These are phyloP conservation scores for Blastobasis adustella DNA, from an alignment of 2,888 invertebrate species.

Conservation along the genomic window DNA sequence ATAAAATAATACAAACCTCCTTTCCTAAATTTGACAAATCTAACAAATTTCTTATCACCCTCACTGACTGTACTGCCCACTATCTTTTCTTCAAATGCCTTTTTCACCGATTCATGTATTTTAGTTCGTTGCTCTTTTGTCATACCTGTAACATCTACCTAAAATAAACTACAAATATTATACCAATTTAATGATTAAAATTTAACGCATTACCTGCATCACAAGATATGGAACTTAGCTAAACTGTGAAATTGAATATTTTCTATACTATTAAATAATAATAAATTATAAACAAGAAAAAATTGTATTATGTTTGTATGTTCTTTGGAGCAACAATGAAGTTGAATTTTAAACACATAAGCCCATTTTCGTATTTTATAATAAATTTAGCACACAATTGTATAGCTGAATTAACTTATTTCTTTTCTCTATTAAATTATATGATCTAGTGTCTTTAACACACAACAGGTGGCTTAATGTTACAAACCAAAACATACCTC, in stretches of 20 bases:
- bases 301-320: background rate
- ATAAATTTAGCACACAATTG: too few species aligned
- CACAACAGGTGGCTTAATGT: too few species aligned
- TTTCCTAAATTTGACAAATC: slow-evolving; percentile 70
- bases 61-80: slow-evolving; percentile 80
- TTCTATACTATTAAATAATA: too few species aligned
- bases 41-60: slow-evolving; percentile 77
- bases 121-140: slow-evolving; percentile 81
- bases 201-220: too few species aligned
- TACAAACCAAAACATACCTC: slow-evolving; percentile 34
- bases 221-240: too few species aligned
- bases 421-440: too few species aligned
- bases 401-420: too few species aligned
- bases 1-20: slow-evolving; percentile 34
- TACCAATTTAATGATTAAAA: too few species aligned
- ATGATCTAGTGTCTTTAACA: too few species aligned
- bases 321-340: background rate
- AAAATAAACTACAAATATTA: slow-evolving; percentile 13
- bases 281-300: too few species aligned
- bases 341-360: background rate
- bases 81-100: slow-evolving; percentile 77
- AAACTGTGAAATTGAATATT: too few species aligned
- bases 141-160: slow-evolving; percentile 79
- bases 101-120: slow-evolving; percentile 83
- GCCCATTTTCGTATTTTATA: too few species aligned